Conservation (phyloP, 2,797 vertebrate species). For the Falco concolor region DNA sequence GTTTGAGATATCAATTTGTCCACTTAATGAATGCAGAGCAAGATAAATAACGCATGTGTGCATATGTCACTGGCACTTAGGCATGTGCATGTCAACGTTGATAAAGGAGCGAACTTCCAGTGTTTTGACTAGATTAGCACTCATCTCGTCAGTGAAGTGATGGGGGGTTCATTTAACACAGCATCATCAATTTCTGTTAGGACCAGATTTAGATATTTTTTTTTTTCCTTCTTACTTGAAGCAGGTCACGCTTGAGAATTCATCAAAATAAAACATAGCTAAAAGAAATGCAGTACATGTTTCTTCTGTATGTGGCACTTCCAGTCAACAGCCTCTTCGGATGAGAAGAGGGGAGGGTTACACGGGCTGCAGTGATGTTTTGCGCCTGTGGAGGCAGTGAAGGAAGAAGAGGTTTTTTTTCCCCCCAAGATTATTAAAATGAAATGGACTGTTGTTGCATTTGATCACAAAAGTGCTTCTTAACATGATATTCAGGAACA, state of each 20-base stretch:
- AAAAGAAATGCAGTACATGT: background rate
- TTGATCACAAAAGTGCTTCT: slow-evolving; percentile 12
- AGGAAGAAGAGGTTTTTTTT: background rate
- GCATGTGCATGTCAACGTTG: slow-evolving; percentile 14
- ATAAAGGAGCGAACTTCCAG: background rate
- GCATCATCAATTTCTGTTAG: background rate
- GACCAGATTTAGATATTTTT: background rate
- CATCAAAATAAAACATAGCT: background rate
- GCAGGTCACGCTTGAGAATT: background rate
- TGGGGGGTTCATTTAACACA: background rate
- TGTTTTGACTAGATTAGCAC: background rate
- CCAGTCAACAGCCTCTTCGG: accelerated
- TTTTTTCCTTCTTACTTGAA: background rate
- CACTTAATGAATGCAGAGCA: slow-evolving; percentile 31
- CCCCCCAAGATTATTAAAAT: background rate
- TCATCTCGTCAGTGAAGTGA: background rate
- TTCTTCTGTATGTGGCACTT: background rate
- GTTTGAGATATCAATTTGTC: slow-evolving; percentile 39
- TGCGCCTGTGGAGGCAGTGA: background rate
- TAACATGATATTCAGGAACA: background rate
- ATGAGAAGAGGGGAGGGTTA: background rate
- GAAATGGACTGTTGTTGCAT: background rate
- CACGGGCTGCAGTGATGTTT: background rate
- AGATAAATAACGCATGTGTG: slow-evolving; percentile 13
- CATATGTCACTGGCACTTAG: slow-evolving; percentile 31